Base-by-base conservation (phyloP, 2,888 invertebrate genomes). In the Acronicta aceris region DNA sequence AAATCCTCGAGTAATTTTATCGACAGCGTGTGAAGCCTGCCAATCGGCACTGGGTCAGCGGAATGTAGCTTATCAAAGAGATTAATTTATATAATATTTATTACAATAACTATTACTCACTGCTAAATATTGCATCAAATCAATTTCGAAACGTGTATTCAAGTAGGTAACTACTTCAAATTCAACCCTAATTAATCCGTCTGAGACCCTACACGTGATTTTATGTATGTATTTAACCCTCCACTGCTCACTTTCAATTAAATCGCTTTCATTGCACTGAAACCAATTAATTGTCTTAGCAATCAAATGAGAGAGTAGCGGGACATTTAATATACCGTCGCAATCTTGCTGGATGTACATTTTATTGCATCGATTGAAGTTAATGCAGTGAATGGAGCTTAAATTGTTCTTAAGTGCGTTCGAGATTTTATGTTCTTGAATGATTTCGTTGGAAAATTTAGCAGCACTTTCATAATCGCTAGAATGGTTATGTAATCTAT, bases 251-350 rank as follows among this genome's bases (percentile, higher is more conserved):
- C 57, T 59, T 65, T 61, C 59, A 70, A 74, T 73, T 63, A 60
- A 76, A 77, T 55, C n/a, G 65, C 59, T 65, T 62, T 56, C 65
- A 71, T 59, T 69, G 71, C 67, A 63, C 33, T 74, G 41, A 74
- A 74, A 70, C 58, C 78, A 74, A 74, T 74, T 65, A 77, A 74
- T 74, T 56, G 50, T 45, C 42, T 73, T 60, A 56, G 56, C 42
- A 56, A 74, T 63, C 47, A 56, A 71, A 71, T 63, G 58, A 55
- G 55, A 59, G 47, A 48, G 50, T 42, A 45, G 36, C 17, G 21
- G 42, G 41, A 49, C 57, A 42, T 60, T 65, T 74, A 71, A 49
- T 70, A 65, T 15, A 43, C 49, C 42, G 55, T 41, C 48, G 54
- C 65, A 59, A 71, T 74, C 40, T 52, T 21, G 15, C 53, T 50